Percentiles rank a stretch among this genome's conserved stretches.
Conservation (phyloP, 2,797 vertebrate genomes). For the Borostomias antarcticus region DNA sequence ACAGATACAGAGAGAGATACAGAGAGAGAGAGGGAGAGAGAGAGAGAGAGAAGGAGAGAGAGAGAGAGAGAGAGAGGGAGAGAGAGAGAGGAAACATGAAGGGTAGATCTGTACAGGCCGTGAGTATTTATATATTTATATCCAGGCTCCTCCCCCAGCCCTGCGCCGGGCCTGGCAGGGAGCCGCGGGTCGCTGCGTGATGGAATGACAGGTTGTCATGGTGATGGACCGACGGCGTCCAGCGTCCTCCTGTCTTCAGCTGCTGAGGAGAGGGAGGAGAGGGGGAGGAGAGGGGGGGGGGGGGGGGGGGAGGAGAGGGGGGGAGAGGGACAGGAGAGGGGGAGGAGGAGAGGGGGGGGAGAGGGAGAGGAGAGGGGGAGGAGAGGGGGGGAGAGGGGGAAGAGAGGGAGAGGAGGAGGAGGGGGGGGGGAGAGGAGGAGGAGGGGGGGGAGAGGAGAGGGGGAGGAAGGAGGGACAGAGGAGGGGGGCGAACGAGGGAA, state of each 20-base stretch:
- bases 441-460: too few relatives aligned
- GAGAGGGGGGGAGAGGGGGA: too few relatives aligned
- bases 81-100: slow-evolving; percentile 1
- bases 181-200: slow-evolving; percentile 78
- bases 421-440: not conserved
- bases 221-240: slow-evolving; percentile 64
- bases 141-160: slow-evolving; percentile 79
- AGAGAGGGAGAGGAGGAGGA: not conserved
- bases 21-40: slow-evolving; percentile 46
- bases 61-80: not conserved
- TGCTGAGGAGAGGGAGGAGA: slow-evolving; percentile 62
- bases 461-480: not conserved
- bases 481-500: not conserved
- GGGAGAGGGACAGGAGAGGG: too few relatives aligned
- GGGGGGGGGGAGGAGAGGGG: not conserved
- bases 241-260: slow-evolving; percentile 73
- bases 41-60: slow-evolving; percentile 25
- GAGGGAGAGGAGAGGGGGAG: not conserved
- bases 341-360: not conserved
- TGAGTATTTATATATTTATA: slow-evolving; percentile 89
- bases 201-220: slow-evolving; percentile 81
- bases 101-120: slow-evolving; percentile 87
- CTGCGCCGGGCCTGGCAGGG: slow-evolving; percentile 40
- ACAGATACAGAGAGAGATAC: slow-evolving; percentile 53
- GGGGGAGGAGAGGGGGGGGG: not conserved